These are phyloP conservation scores for Galeopsomyia nigrocyanea DNA, from an alignment of 2,888 invertebrate genomes.

Conservation along the genomic window DNA sequence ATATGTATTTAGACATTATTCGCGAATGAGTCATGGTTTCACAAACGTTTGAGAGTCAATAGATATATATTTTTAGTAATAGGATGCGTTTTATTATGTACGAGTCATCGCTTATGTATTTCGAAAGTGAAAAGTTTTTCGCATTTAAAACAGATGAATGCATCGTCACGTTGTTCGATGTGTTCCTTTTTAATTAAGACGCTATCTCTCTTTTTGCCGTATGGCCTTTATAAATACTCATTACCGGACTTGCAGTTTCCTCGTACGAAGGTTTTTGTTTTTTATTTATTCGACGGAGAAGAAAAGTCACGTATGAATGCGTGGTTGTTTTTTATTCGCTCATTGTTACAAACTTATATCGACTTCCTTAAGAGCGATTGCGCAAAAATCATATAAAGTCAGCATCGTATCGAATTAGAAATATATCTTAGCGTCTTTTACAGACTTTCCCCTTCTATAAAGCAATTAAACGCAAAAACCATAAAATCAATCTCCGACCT, in stretches of 20 bases:
- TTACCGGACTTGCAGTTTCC: no score
- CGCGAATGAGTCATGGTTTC: no score
- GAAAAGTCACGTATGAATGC: constrained; percentile 3
- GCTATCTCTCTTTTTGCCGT: constrained; percentile 9
- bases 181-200: constrained; percentile 30
- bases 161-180: constrained; percentile 8
- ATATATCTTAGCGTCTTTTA: no score
- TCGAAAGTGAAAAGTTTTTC: constrained; percentile 32
- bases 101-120: constrained; percentile 23
- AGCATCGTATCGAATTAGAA: no score
- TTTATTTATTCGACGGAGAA: no score
- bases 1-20: no score
- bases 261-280: neutral
- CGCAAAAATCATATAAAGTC: no score
- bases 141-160: constrained; percentile 27
- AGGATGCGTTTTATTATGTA: constrained; percentile 22
- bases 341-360: no score
- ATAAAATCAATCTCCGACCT: constrained; percentile 13
- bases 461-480: constrained; percentile 18
- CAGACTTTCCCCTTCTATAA: neutral
- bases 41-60: no score
- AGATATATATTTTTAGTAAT: neutral
- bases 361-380: no score
- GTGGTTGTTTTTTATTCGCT: neutral
- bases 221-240: constrained; percentile 19